Base-by-base conservation (phyloP, 2,888 invertebrate species). In the Pheosia gnoma region DNA sequence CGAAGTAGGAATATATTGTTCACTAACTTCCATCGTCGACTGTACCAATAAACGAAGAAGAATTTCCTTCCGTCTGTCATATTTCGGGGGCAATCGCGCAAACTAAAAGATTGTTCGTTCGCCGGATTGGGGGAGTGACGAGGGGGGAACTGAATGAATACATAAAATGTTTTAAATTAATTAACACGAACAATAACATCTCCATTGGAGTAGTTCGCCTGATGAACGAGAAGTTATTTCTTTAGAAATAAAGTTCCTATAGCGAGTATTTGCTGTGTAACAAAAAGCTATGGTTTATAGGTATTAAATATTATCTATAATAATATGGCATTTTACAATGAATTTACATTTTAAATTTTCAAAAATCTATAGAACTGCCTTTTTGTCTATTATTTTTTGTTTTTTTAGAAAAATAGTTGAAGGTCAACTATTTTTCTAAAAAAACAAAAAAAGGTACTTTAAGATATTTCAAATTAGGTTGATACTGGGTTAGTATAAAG, bases 71-170 rank as follows among this genome's bases (percentile, higher is more conserved):
- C 76, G 72, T 73, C 71, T 74, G 73, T 65, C 66, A 73, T 66
- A 69, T 70, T 25, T 68, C 65, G 63, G 70, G 58, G 70, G 73
- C 68, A 78, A 79, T 78, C 74, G 69, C 58, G 75, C 59, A 66
- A 54, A 75, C 78, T 74, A 72, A 78, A 74, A 76, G 63, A 77
- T 78, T 79, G 71, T 71, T 75, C 70, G 66, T 65, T 68, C 67
- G 65, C 71, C 67, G 60, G 49, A 64, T 63, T 57, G 37, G 60
- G 67, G 58, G 68, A 70, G 65, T 62, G 63, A 69, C 66, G 62
- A 64, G 61, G 25, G 25, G 25, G 61, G 59, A 62, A 68, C 57
- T 60, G 61, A 70, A 59, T 55, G 62, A 53, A 7, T 67, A 64
- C 64, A 65, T 71, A 63, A 69, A 69, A 61, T 67, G 59, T 60